Percentiles rank a stretch among this genome's conserved stretches.
Conservation (phyloP, 2,888 invertebrate species). For the Cepaea hortensis region DNA sequence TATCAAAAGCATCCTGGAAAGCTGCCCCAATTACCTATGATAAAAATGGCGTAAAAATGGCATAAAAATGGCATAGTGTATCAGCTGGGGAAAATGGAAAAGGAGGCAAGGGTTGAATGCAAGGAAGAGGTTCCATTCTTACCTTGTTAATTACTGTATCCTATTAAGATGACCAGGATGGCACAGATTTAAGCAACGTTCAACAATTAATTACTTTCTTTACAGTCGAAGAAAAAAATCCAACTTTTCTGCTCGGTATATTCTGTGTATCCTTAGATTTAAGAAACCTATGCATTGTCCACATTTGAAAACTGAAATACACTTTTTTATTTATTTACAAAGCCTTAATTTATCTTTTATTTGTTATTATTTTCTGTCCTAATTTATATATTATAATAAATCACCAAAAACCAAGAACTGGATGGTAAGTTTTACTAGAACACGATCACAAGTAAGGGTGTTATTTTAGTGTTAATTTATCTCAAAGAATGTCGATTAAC, state of each 20-base stretch:
- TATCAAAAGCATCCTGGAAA: neutral
- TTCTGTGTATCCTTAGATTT: no score
- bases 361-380: no score
- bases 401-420: no score
- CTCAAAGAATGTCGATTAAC: no score
- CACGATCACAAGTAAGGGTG: no score
- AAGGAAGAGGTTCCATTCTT: slow-evolving; percentile 47
- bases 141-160: slow-evolving; percentile 65
- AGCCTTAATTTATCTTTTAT: no score
- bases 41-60: neutral
- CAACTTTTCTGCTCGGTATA: neutral
- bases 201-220: neutral
- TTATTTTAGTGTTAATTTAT: no score
- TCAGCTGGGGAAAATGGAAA: neutral
- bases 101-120: neutral
- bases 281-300: no score
- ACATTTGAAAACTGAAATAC: no score
- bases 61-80: neutral
- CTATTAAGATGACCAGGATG: slow-evolving; percentile 53
- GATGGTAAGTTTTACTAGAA: no score
- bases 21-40: neutral
- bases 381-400: no score
- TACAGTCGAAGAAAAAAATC: neutral
- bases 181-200: slow-evolving; percentile 35
- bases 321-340: no score